Evolutionary conservation across 2,888 invertebrate species (phyloP).

Genomic region (Helobdella robusta): DNA sequence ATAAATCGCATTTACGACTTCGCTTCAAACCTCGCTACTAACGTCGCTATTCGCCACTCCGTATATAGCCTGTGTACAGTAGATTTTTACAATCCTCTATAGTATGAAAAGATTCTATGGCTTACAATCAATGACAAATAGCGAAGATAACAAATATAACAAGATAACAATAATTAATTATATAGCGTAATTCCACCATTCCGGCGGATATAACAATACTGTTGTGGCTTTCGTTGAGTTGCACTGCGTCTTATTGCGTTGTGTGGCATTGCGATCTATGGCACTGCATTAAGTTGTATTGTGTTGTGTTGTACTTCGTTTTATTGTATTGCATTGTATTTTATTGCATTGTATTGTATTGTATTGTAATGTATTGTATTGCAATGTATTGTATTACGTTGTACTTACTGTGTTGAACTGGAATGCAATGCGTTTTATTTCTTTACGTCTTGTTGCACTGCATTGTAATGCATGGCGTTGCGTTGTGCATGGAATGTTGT

Average conservation of each 20-base stretch:
- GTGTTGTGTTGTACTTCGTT: conserved; percentile 28
- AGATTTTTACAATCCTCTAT: too few species aligned
- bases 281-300: background rate
- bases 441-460: conserved; percentile 8
- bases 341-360: conserved; percentile 19
- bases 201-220: too few species aligned
- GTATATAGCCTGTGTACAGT: too few species aligned
- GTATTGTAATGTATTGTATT: conserved; percentile 14
- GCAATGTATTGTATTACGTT: conserved; percentile 3
- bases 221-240: conserved; percentile 1
- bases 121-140: too few species aligned
- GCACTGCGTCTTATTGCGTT: conserved; percentile 15
- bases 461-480: conserved; percentile 26
- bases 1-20: too few species aligned
- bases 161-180: too few species aligned
- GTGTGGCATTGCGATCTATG: background rate
- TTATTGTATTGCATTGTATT: conserved; percentile 17
- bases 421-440: background rate
- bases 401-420: background rate
- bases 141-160: too few species aligned
- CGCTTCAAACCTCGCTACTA: too few species aligned
- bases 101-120: too few species aligned
- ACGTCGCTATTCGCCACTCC: too few species aligned
- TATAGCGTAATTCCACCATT: too few species aligned
- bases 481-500: conserved; percentile 26